Percentiles rank a stretch among this genome's conserved stretches.
phyloP scores from a whole-genome alignment of 1,140 invertebrate genomes.

The Microplitis mediator region DNA sequence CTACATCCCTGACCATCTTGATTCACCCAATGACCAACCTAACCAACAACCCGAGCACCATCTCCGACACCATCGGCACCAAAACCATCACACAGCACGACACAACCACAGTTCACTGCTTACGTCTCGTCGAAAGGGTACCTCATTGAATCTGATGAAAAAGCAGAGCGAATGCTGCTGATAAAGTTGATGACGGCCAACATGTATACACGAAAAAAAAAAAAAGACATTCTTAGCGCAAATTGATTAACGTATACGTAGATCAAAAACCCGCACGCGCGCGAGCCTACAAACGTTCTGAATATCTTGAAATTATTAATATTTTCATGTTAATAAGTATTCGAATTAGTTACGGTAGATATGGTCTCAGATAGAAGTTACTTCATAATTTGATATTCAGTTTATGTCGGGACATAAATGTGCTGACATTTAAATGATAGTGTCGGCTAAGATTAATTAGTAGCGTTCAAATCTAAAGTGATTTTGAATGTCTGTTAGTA shows the following conservation, averaged over 20 bases:
- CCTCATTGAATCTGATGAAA: constrained; percentile 31
- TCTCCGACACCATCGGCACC: constrained; percentile 55
- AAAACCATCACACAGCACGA: constrained; percentile 55
- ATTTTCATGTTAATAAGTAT: background rate
- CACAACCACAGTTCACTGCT: constrained; percentile 61
- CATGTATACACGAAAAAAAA: background rate
- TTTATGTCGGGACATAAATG: too few species aligned
- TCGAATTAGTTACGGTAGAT: too few species aligned
- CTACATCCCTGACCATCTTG: constrained; percentile 46
- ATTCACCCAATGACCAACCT: constrained; percentile 47
- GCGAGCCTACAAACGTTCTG: background rate
- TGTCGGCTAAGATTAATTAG: too few species aligned
- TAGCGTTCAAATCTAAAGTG: too few species aligned
- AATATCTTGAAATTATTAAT: background rate
- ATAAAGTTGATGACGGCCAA: background rate
- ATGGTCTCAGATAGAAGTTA: too few species aligned
- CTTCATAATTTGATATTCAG: too few species aligned
- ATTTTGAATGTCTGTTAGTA: too few species aligned
- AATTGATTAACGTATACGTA: background rate
- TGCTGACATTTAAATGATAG: too few species aligned
- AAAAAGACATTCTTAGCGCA: background rate
- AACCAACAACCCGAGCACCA: constrained; percentile 54
- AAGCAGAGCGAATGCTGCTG: constrained; percentile 20
- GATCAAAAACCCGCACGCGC: background rate
- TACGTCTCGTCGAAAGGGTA: constrained; percentile 58